Base-by-base conservation (phyloP, 2,797 vertebrate genomes). In the Premnoplex brunnescens region DNA sequence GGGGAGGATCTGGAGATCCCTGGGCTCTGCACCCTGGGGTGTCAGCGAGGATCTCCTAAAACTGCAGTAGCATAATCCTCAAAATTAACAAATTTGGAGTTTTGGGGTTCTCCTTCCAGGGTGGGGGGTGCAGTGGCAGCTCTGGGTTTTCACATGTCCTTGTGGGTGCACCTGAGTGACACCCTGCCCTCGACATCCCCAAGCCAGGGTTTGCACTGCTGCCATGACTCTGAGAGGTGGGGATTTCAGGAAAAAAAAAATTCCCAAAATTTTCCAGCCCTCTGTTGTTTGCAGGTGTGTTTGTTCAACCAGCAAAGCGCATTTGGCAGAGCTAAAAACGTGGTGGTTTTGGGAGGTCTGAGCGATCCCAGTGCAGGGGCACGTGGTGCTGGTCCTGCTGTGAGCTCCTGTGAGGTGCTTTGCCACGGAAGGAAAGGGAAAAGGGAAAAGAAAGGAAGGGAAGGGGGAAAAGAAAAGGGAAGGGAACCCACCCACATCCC, bases 351-450 rank as follows among this genome's bases (percentile, higher is more conserved):
- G 14, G 32, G 14, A 19, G 14, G 19, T 34, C 51, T 1, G 3
- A 55, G 49, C 0, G 1, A 24, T n/a, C 18, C n/a, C 52, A 23
- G 56, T 0, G 9, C 6, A 3, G 27, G 14, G 54, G 22, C 1
- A 30, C 24, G 1, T 0, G 8, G 19, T 27, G 30, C 72, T 73
- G 75, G 9, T 34, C 36, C 69, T 32, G 54, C 63, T 28, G 55
- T 34, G 0, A 0, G 60, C 11, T 41, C 3, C 51, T 3, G 34
- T 34, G 28, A 62, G 37, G 28, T n/a, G n/a, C n/a, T 48, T 48
- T 46, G 44, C 6, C 22, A 7, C 26, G 24, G 43, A 5, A 20
- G 15, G n/a, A 1, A 26, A 10, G 27, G 1, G 18, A 24, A 19
- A 28, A 18, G 32, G 10, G 27, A 11, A 49, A 26, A 51, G 26